Base-by-base conservation (phyloP, 2,113 vertebrate genomes). In the Mola mola region DNA sequence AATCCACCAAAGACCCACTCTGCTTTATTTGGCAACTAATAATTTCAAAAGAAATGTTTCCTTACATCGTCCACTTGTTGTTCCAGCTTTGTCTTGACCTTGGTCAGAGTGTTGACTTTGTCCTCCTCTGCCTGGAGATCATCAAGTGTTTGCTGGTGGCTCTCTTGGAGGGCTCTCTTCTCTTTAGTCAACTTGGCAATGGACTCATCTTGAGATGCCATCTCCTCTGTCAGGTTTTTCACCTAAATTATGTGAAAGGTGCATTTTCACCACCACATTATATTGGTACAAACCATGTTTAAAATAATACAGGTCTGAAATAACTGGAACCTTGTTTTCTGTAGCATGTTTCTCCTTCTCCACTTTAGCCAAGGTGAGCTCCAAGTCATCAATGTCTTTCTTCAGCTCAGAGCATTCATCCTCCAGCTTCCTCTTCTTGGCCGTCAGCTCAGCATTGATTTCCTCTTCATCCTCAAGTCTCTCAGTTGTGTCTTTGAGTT, bases 161-260 rank as follows among this genome's bases (percentile, higher is more conserved):
- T 82, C 81, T 94, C 93, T 67, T 94, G 92, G 62, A 95, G 91
- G 68, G 93, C 92, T 81, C 94, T 94, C 87, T 94, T 95, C 73
- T 95, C 94, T 51, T 95, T 95, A 46, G 88, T 90, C n/a, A 94
- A 64, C 81, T 94, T 94, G 40, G 91, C 90, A 9, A 94, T 90
- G 10, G 40, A 47, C 48, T 95, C 94, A 31, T 94, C 93, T 67
- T 91, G 89, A 13, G 75, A 80, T 34, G 93, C 89, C 93, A 90
- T 87, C 44, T 89, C 88, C 51, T 90, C 88, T 37, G 85, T 88
- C 50, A 90, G 65, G 53, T 90, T 90, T 80, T 90, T 90, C 44
- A 90, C 87, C 88, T 90, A 38, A 13, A 38, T 16, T 2, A 38
- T n/a, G 36, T 15, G 13, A 38, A 5, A 38, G 3, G 36, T 38